Base-by-base conservation (phyloP, 2,888 invertebrate species). In the Glyphotaelius pellucidus region DNA sequence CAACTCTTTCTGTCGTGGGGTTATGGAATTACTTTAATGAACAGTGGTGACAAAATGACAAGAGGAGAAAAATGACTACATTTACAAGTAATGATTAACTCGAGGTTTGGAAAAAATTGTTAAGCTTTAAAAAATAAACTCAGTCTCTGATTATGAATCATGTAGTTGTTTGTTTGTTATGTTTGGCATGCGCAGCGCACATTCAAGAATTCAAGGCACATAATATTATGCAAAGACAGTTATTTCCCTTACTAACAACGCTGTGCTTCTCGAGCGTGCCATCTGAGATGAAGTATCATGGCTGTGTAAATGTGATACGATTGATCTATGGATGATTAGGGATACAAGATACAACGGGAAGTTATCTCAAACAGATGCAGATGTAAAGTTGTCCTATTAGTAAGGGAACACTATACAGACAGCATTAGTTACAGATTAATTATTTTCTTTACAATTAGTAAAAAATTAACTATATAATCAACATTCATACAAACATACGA, bases 141-240 rank as follows among this genome's bases (percentile, higher is more conserved):
- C 88, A 89, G 88, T 89, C 88, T 89, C 79, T 79, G 88, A 32
- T 89, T 89, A 89, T 80, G 88, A 80, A 89, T 89, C 88, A 79
- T 89, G 88, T 89, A 47, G 88, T 79, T 35, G 19, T 89, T 89
- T 67, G 88, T 31, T 89, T 79, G n/a, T n/a, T n/a, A n/a, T 38
- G 38, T 38, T 38, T 79, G 67, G 88, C 88, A 91, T 91, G 90
- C 85, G 90, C 90, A 92, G 90, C 85, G 90, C 90, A 92, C 92
- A 92, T 84, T 90, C 90, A 85, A 89, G 91, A 90, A 80, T 87
- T 90, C 90, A 92, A 92, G 92, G 92, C 92, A 92, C 92, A 90
- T 91, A 38, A 30, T 87, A 80, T 35, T 88, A 88, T 87, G 91
- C 91, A 80, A 88, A 86, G 38, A 86, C 80, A 86, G 87, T 31